Percentiles rank a stretch among this genome's conserved stretches.
phyloP scores from a whole-genome alignment of 92 coral and sea anemone species.

The Ricordea florida region DNA sequence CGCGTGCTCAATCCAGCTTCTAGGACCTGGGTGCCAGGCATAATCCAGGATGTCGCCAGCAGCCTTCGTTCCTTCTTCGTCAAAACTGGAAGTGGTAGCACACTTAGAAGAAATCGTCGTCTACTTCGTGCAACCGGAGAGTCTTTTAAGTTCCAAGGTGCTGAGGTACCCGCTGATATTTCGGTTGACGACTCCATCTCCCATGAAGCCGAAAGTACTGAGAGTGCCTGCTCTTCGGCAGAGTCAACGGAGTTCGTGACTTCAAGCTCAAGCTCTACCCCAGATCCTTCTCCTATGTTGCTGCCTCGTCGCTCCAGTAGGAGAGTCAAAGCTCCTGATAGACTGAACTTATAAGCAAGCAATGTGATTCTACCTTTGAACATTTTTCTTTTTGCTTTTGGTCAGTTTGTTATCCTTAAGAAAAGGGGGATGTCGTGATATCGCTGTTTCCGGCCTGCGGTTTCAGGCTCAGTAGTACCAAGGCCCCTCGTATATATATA shows the following conservation, averaged over 20 bases:
- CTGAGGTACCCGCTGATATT: neutral
- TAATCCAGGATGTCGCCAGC: neutral
- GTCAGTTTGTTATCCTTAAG: too few species aligned
- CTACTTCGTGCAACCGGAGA: conserved; percentile 35
- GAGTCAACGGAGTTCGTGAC: conserved; percentile 8
- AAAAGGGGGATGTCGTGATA: too few species aligned
- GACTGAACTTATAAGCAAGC: conserved; percentile 26
- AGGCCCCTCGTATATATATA: too few species aligned
- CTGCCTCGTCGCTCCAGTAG: conserved; percentile 36
- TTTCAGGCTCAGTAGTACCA: too few species aligned
- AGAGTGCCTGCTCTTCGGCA: neutral
- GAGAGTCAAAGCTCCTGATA: conserved; percentile 28
- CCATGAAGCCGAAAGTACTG: neutral
- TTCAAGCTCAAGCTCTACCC: neutral
- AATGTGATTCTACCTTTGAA: neutral
- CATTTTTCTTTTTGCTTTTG: too few species aligned
- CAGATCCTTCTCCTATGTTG: neutral
- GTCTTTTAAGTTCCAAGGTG: neutral
- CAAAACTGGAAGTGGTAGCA: conserved; percentile 12
- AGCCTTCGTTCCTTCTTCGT: conserved; percentile 35
- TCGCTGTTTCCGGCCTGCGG: too few species aligned
- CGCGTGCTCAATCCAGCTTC: conserved; percentile 2
- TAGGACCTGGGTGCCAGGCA: conserved; percentile 41
- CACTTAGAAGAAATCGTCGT: conserved; percentile 32
- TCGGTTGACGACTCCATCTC: neutral